These are phyloP conservation scores for Hoplostethus mediterraneus DNA, from an alignment of 2,797 vertebrate species.

Conservation along the genomic window DNA sequence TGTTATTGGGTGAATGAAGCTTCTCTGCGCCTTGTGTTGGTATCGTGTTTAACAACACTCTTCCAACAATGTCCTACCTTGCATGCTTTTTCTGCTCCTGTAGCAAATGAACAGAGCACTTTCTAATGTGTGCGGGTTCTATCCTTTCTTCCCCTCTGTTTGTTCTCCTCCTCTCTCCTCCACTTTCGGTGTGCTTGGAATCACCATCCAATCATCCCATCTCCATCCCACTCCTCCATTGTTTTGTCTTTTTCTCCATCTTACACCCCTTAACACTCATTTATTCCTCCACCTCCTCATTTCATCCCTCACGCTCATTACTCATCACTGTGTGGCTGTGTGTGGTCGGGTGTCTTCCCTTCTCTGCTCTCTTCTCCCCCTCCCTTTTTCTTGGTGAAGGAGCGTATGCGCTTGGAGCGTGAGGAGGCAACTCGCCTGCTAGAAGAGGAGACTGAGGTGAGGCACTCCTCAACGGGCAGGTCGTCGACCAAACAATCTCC, in stretches of 20 bases:
- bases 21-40: constrained; percentile 54
- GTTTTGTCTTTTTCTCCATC: constrained; percentile 20
- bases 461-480: constrained; percentile 70
- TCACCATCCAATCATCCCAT: constrained; percentile 63
- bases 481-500: constrained; percentile 32
- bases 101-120: constrained; percentile 71
- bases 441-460: constrained; percentile 93
- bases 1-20: constrained; percentile 69
- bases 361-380: constrained; percentile 51
- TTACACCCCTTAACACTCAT: constrained; percentile 36
- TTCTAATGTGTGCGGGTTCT: constrained; percentile 85
- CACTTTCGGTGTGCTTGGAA: constrained; percentile 74
- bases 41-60: constrained; percentile 59
- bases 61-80: constrained; percentile 69
- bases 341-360: constrained; percentile 68
- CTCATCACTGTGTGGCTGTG: constrained; percentile 69
- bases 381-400: constrained; percentile 86
- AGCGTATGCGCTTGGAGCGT: constrained; percentile 91
- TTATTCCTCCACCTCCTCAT: constrained; percentile 52
- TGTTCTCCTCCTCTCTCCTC: constrained; percentile 10
- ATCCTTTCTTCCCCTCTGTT: constrained; percentile 73
- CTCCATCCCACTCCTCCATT: constrained; percentile 48
- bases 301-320: constrained; percentile 55
- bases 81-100: constrained; percentile 79
- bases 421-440: constrained; percentile 90